These are phyloP conservation scores for Tetramorium parvispinum DNA, from an alignment of 1,140 invertebrate genomes.

Conservation along the genomic window DNA sequence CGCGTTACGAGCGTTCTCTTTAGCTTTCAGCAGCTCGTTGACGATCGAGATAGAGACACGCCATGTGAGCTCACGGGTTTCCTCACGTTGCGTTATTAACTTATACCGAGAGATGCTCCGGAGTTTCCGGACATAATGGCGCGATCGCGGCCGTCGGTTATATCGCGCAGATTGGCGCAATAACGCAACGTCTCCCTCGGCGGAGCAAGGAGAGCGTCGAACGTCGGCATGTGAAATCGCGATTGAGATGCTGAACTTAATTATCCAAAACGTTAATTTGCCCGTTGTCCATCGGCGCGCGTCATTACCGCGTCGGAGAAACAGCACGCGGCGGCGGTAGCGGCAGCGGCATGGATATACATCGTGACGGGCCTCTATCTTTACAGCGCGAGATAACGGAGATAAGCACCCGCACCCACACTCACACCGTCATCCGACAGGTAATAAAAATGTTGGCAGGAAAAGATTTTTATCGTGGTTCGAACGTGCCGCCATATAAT, in stretches of 20 bases:
- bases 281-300: constrained; percentile 45
- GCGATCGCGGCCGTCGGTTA: background rate
- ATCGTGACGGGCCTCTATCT: constrained; percentile 24
- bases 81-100: background rate
- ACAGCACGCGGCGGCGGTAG: background rate
- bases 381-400: constrained; percentile 41
- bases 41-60: background rate
- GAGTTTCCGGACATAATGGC: background rate
- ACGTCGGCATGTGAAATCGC: constrained; percentile 19
- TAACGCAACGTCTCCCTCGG: constrained; percentile 21
- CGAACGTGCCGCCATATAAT: constrained; percentile 35
- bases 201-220: constrained; percentile 14
- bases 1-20: background rate
- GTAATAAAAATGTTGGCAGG: constrained; percentile 22
- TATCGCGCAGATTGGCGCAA: background rate
- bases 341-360: constrained; percentile 25
- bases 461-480: constrained; percentile 46
- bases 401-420: constrained; percentile 32
- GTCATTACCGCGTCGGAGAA: constrained; percentile 23
- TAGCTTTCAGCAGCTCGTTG: background rate
- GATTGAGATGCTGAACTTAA: constrained; percentile 45
- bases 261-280: constrained; percentile 56
- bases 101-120: background rate
- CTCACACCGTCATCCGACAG: background rate
- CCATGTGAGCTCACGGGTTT: background rate